Evolutionary conservation across 2,888 invertebrate genomes (phyloP), one percentile per base, ranked within the genome.

Genomic region (Eupithecia inturbata): DNA sequence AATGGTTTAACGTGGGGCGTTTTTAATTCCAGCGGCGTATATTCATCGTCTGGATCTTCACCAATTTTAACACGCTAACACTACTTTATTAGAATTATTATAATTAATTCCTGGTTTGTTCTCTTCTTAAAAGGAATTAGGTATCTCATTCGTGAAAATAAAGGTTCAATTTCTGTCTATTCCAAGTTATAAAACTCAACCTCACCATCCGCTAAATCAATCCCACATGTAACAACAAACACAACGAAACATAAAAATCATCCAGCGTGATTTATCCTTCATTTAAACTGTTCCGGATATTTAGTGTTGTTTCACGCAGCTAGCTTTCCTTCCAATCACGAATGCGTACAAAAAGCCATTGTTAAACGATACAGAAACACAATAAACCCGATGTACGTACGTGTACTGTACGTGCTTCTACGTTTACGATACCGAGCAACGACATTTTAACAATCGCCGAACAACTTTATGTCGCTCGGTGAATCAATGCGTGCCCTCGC

Each of bases 301-400:
- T 53, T 70, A 62, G 33, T 57, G 33, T 70, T 62, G 60, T 62
- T 69, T 39, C 39, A 60, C 60, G 26, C 16, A 39, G 60, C 31
- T 7, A 57, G 7, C 67, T 1, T 26, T 57, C 57, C 5, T 26
- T 57, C 57, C 78, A 80, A 80, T 80, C 78, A 76, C 69, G 70
- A 73, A 67, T 77, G 62, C 67, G 76, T 76, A 78, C 77, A 77
- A 74, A 77, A 78, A 77, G 49, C 70, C 75, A 73, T 73, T 76
- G 80, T 80, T 80, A 79, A 80, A 79, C 80, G 79, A 79, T 79
- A 80, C 80, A 80, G 78, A 79, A 79, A 76, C 75, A 78, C 79
- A 77, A 78, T 79, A 79, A 79, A 79, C 73, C 76, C 76, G 69
- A 49, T 78, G 77, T 78, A 78, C 75, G 36, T 36, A 39, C 39